These are phyloP conservation scores for Theonella swinhoei DNA, from an alignment of 37 sponge, comb jelly and placozoan genomes.

Conservation along the genomic window DNA sequence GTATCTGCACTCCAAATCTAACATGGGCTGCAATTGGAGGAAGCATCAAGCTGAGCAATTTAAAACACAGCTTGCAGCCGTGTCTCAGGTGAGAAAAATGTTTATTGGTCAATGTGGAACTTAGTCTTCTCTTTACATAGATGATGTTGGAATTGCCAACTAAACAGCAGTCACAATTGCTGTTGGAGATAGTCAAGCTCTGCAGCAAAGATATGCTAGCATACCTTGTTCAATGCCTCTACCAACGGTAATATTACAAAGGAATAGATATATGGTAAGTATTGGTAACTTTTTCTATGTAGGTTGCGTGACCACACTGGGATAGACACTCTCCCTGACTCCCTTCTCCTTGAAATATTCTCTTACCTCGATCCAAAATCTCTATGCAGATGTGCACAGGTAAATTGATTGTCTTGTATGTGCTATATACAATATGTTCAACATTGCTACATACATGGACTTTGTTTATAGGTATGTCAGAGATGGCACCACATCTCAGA, in stretches of 20 bases:
- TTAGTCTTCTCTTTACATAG: constrained; percentile 14
- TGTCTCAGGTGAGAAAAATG: constrained; percentile 44
- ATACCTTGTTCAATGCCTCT: constrained; percentile 76
- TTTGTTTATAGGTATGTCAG: constrained; percentile 45
- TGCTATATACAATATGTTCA: background rate
- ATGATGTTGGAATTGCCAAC: constrained; percentile 55
- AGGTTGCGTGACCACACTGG: constrained; percentile 43
- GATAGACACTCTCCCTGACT: constrained; percentile 49
- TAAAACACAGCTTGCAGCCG: constrained; percentile 50
- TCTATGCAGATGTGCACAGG: constrained; percentile 65
- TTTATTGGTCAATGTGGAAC: background rate
- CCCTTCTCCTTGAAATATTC: constrained; percentile 60
- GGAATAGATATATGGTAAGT: background rate
- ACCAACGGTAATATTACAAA: constrained; percentile 58
- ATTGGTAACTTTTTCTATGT: background rate
- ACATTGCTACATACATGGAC: background rate
- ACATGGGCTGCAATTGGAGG: background rate
- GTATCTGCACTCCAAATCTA: background rate
- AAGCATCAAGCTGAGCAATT: constrained; percentile 35
- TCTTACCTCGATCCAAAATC: constrained; percentile 45
- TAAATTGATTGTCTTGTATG: background rate
- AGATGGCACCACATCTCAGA: constrained; percentile 44
- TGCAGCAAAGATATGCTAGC: constrained; percentile 67
- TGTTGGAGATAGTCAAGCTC: constrained; percentile 67
- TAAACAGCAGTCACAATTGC: constrained; percentile 35